phyloP scores from a whole-genome alignment of 2,888 invertebrate genomes.

The Diaprepes abbreviatus region DNA sequence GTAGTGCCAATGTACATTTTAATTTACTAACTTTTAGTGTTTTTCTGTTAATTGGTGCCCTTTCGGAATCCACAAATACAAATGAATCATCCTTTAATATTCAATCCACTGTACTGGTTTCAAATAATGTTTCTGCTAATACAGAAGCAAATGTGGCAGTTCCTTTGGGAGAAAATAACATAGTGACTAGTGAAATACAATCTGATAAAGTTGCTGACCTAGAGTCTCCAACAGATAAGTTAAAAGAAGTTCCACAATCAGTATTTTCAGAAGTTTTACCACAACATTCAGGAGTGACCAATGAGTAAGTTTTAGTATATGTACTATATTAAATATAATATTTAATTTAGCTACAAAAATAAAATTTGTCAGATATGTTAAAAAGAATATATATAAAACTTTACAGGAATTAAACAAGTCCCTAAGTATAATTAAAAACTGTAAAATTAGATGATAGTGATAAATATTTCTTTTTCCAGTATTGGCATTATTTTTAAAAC shows the following conservation, averaged over 20 bases:
- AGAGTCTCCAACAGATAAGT: constrained; percentile 5
- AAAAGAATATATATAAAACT: too few species aligned
- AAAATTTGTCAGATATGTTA: too few species aligned
- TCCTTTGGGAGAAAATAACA: neutral
- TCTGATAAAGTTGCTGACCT: neutral
- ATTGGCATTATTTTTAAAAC: too few species aligned
- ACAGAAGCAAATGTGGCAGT: neutral
- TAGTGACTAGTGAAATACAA: constrained; percentile 1
- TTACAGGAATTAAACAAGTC: too few species aligned
- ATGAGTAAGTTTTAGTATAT: constrained; percentile 27
- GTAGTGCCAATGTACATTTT: neutral
- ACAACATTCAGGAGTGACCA: constrained; percentile 7
- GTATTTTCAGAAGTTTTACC: constrained; percentile 25
- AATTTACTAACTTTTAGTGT: constrained; percentile 15
- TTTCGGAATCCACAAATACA: constrained; percentile 15
- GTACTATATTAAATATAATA: too few species aligned
- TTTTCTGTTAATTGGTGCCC: constrained; percentile 16
- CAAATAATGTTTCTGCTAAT: constrained; percentile 10
- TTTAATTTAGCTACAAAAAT: too few species aligned
- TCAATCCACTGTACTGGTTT: constrained; percentile 3
- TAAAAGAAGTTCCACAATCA: constrained; percentile 4
- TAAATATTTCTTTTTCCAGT: too few species aligned
- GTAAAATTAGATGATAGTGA: too few species aligned
- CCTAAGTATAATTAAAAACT: too few species aligned
- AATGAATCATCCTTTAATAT: constrained; percentile 21